These are phyloP conservation scores for Portevinia maculata DNA, from an alignment of 2,888 invertebrate species.

Conservation along the genomic window DNA sequence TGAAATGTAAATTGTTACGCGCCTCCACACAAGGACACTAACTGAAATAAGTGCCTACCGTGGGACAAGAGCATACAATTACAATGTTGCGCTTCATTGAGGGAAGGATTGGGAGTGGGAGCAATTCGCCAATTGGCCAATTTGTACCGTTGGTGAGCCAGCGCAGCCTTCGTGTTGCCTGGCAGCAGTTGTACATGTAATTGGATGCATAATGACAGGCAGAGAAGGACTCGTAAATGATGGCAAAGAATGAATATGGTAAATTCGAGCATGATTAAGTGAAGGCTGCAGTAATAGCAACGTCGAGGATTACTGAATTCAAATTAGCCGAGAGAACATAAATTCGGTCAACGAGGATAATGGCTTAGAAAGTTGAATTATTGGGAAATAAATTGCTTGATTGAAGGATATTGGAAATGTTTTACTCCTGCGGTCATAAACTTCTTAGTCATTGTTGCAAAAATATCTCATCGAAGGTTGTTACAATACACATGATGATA, in stretches of 20 bases:
- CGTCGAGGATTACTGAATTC: constrained; percentile 57
- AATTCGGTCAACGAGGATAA: constrained; percentile 53
- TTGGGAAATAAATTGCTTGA: constrained; percentile 32
- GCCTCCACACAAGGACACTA: constrained; percentile 34
- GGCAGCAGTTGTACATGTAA: constrained; percentile 64
- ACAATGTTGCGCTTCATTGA: constrained; percentile 22
- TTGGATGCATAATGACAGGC: constrained; percentile 70
- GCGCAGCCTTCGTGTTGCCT: not conserved
- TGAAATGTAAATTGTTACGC: constrained; percentile 64
- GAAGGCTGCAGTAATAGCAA: constrained; percentile 29
- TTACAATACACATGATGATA: not conserved
- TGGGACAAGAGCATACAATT: constrained; percentile 56
- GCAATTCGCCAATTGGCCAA: constrained; percentile 69
- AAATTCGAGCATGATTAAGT: constrained; percentile 57
- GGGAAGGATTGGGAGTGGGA: not conserved
- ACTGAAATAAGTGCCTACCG: constrained; percentile 43
- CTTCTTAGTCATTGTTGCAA: too few species aligned
- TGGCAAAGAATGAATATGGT: constrained; percentile 27
- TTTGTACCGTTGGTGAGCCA: constrained; percentile 38
- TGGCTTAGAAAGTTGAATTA: constrained; percentile 48
- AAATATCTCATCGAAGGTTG: too few species aligned
- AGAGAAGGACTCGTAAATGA: constrained; percentile 54
- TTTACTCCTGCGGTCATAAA: too few species aligned
- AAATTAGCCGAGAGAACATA: constrained; percentile 54
- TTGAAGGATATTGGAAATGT: not conserved